Evolutionary conservation across 53 echinoderm and acorn worm genomes (phyloP).

Genomic region (Echinometra lucunter): DNA sequence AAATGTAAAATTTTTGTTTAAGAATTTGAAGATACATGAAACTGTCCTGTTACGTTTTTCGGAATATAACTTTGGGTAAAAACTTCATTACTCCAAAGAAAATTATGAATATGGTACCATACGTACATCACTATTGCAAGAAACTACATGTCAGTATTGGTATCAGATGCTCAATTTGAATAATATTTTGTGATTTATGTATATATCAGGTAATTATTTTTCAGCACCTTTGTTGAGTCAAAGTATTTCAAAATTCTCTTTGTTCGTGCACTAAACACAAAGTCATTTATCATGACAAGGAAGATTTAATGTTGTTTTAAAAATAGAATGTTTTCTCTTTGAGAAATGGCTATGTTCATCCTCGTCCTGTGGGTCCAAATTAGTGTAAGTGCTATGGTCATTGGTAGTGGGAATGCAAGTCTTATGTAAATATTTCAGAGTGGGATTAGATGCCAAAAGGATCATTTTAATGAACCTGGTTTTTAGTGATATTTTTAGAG

Average conservation of each 20-base stretch:
- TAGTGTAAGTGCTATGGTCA: not conserved
- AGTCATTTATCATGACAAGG: not conserved
- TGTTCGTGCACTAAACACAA: not conserved
- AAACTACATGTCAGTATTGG: not conserved
- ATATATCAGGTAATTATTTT: not conserved
- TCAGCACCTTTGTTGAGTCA: not conserved
- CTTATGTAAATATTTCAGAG: constrained; percentile 9
- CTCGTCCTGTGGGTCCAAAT: not conserved
- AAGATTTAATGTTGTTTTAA: not conserved
- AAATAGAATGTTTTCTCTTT: not conserved
- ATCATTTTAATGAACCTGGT: not conserved
- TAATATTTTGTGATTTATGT: not conserved
- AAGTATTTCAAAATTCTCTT: not conserved
- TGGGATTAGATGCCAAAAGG: not conserved
- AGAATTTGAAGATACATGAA: not conserved
- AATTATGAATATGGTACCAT: not conserved
- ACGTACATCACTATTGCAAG: no score
- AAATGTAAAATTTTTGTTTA: not conserved
- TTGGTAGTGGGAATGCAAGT: not conserved
- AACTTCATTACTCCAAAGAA: not conserved
- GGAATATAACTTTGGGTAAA: not conserved
- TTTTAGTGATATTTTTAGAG: constrained; percentile 38
- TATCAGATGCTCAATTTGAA: not conserved
- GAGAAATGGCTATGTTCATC: not conserved
- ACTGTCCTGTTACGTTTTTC: not conserved